These are phyloP conservation scores for Tribolium madens DNA, from an alignment of 1,140 invertebrate genomes.

Conservation along the genomic window DNA sequence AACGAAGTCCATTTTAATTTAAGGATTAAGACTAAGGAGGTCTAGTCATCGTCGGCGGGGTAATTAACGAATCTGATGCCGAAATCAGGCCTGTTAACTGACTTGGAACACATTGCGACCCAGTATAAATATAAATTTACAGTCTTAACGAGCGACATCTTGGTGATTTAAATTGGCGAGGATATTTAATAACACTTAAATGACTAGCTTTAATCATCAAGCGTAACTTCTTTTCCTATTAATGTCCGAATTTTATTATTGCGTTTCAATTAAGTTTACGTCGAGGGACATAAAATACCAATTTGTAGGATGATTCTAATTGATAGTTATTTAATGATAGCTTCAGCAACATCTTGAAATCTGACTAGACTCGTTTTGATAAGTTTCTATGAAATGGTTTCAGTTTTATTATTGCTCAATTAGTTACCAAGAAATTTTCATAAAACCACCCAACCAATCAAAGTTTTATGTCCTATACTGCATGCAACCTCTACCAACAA, in stretches of 20 bases:
- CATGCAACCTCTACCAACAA: not conserved
- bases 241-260: slow-evolving; percentile 37
- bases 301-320: slow-evolving; percentile 22
- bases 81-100: slow-evolving; percentile 49
- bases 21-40: slow-evolving; percentile 42
- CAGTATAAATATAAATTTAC: slow-evolving; percentile 51
- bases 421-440: not conserved
- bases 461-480: not conserved
- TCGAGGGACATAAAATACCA: slow-evolving; percentile 12
- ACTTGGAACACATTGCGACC: slow-evolving; percentile 38
- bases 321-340: slow-evolving; percentile 18
- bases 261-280: slow-evolving; percentile 31
- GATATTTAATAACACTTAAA: slow-evolving; percentile 47
- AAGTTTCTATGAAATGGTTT: slow-evolving; percentile 24
- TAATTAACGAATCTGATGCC: slow-evolving; percentile 50
- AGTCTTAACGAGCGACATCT: slow-evolving; percentile 43
- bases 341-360: slow-evolving; percentile 4
- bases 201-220: slow-evolving; percentile 39
- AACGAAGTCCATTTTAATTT: slow-evolving; percentile 47
- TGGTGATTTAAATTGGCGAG: slow-evolving; percentile 45
- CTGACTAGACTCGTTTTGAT: slow-evolving; percentile 14
- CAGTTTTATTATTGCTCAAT: slow-evolving; percentile 21
- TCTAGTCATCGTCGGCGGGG: slow-evolving; percentile 38
- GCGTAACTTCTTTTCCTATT: slow-evolving; percentile 24
- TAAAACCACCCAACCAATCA: not conserved